phyloP scores from a whole-genome alignment of 2,113 vertebrate genomes.

The Psittacula cyanocephala region DNA sequence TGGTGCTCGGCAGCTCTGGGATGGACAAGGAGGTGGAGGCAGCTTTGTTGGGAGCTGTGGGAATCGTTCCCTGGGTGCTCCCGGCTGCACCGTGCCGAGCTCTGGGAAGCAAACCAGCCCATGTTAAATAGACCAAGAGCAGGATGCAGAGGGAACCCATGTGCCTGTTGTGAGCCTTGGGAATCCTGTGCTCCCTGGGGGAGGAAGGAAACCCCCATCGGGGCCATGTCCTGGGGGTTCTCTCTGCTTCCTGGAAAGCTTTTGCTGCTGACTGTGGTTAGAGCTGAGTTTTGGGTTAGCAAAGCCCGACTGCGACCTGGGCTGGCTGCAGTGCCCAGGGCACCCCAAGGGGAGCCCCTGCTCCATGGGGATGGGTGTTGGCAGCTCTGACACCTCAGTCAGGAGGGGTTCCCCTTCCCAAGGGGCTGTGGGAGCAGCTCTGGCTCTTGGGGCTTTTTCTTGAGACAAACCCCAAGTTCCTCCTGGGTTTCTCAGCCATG shows the following conservation, averaged over 20 bases:
- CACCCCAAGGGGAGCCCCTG: accelerated
- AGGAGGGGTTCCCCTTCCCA: not conserved
- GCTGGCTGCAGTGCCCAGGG: not conserved
- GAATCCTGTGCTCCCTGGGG: not conserved
- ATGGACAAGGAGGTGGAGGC: not conserved
- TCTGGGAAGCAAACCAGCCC: not conserved
- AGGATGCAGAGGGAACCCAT: not conserved
- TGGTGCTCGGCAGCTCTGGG: accelerated
- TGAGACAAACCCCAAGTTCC: not conserved
- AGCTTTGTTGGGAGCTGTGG: not conserved
- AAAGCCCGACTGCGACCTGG: too few relatives aligned
- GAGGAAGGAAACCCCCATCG: not conserved
- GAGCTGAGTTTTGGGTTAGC: not conserved
- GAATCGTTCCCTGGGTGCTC: not conserved
- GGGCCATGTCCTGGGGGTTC: not conserved
- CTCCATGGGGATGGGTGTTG: accelerated
- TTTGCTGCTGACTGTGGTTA: not conserved
- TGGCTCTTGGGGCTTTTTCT: not conserved
- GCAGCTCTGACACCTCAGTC: accelerated
- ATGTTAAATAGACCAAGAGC: accelerated
- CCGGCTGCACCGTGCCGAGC: accelerated
- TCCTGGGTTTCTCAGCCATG: not conserved
- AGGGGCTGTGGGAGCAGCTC: accelerated
- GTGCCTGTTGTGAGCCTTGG: not conserved
- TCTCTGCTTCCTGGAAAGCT: not conserved